phyloP scores from a whole-genome alignment of 2,888 invertebrate species.

The Trisateles emortualis region DNA sequence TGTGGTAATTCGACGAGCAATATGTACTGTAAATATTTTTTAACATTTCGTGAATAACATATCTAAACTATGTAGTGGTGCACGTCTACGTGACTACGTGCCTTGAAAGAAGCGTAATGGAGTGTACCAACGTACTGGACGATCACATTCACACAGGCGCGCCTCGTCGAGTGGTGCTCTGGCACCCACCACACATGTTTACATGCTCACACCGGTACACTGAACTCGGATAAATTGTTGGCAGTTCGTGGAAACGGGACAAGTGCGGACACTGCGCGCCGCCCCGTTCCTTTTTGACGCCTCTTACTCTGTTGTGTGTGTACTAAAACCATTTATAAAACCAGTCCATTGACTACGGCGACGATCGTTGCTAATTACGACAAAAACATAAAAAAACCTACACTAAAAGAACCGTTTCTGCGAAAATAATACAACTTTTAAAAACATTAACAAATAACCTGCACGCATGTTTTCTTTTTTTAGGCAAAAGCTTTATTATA shows the following conservation, averaged over 20 bases:
- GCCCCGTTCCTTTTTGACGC: slow-evolving; percentile 53
- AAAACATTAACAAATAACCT: slow-evolving; percentile 38
- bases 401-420: slow-evolving; percentile 15
- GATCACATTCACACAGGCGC: slow-evolving; percentile 36
- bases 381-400: slow-evolving; percentile 11
- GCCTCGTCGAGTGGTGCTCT: slow-evolving; percentile 37
- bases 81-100: background rate
- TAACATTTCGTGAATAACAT: background rate
- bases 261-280: slow-evolving; percentile 50
- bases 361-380: slow-evolving; percentile 44
- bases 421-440: slow-evolving; percentile 20
- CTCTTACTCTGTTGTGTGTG: slow-evolving; percentile 48
- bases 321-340: slow-evolving; percentile 52
- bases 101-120: slow-evolving; percentile 9
- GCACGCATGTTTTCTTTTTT: slow-evolving; percentile 26
- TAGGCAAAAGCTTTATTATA: slow-evolving; percentile 40
- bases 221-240: slow-evolving; percentile 77
- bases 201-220: slow-evolving; percentile 67
- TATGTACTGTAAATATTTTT: background rate
- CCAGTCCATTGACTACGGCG: slow-evolving; percentile 56
- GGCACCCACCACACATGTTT: slow-evolving; percentile 59
- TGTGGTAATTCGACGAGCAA: background rate
- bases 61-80: background rate
- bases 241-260: slow-evolving; percentile 74
- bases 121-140: slow-evolving; percentile 26